Conservation (phyloP, 2,888 invertebrate species). For the Torymus tubicola region DNA sequence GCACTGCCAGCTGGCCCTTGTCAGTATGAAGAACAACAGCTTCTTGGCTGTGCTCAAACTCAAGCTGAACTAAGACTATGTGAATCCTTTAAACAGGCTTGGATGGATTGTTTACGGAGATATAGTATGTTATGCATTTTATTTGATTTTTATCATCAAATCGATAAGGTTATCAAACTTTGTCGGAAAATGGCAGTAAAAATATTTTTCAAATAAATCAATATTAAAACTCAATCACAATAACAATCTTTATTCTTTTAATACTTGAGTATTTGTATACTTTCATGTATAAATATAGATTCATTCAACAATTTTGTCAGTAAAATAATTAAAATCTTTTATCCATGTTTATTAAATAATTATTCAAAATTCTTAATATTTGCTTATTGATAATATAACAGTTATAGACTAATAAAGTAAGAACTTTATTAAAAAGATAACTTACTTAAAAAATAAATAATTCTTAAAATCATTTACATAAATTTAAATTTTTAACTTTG, state of each 20-base stretch:
- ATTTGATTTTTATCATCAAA: conserved; percentile 44
- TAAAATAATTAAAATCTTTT: too few relatives aligned
- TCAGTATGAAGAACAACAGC: conserved; percentile 57
- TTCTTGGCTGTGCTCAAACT: conserved; percentile 57
- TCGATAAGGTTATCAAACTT: conserved; percentile 44
- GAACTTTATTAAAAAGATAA: too few relatives aligned
- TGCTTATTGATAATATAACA: too few relatives aligned
- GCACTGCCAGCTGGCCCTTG: conserved; percentile 54
- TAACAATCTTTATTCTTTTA: neutral
- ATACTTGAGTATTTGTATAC: too few relatives aligned
- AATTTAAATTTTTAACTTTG: too few relatives aligned
- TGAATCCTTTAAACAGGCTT: conserved; percentile 56
- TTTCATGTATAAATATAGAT: too few relatives aligned
- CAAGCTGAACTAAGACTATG: conserved; percentile 57
- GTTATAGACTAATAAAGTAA: too few relatives aligned
- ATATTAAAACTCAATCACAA: neutral
- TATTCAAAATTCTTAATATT: too few relatives aligned
- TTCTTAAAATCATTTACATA: too few relatives aligned
- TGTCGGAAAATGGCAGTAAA: conserved; percentile 28
- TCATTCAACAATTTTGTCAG: too few relatives aligned
- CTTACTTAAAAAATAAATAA: too few relatives aligned
- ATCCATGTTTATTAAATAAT: too few relatives aligned
- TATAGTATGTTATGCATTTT: conserved; percentile 53
- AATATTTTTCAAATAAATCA: neutral
- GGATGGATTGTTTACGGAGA: conserved; percentile 60